phyloP scores from a whole-genome alignment of 2,113 vertebrate genomes.

The Physeter macrocephalus region DNA sequence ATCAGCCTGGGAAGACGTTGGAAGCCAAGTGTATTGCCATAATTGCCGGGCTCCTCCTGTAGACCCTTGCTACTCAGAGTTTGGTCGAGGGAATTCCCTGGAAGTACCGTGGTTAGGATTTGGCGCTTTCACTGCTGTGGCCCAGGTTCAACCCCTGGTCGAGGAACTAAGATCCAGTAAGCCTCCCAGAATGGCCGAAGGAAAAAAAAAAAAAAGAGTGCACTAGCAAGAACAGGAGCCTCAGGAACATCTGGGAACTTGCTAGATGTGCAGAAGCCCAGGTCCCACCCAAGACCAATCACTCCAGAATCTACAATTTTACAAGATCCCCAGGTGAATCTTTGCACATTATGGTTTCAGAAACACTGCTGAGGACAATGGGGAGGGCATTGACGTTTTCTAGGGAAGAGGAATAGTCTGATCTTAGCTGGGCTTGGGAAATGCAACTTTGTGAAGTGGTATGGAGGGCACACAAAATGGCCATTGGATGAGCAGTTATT shows the following conservation, averaged over 20 bases:
- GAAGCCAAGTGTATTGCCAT: neutral
- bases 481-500: neutral
- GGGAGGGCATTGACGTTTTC: neutral
- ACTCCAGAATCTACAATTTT: neutral
- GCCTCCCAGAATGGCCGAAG: neutral
- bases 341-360: neutral
- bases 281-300: neutral
- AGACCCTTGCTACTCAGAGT: neutral
- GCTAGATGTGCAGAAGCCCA: neutral
- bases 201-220: neutral
- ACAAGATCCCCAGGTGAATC: neutral
- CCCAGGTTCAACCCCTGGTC: neutral
- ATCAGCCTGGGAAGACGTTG: neutral
- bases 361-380: neutral
- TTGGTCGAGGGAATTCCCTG: neutral
- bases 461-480: neutral
- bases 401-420: neutral
- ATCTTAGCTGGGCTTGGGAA: neutral
- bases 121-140: no score
- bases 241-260: neutral
- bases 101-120: neutral
- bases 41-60: rapidly evolving
- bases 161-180: neutral
- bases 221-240: neutral
- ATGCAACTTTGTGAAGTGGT: neutral